Evolutionary conservation across 64 coral and sea anemone species (phyloP).

Genomic region (Montipora capricornis): DNA sequence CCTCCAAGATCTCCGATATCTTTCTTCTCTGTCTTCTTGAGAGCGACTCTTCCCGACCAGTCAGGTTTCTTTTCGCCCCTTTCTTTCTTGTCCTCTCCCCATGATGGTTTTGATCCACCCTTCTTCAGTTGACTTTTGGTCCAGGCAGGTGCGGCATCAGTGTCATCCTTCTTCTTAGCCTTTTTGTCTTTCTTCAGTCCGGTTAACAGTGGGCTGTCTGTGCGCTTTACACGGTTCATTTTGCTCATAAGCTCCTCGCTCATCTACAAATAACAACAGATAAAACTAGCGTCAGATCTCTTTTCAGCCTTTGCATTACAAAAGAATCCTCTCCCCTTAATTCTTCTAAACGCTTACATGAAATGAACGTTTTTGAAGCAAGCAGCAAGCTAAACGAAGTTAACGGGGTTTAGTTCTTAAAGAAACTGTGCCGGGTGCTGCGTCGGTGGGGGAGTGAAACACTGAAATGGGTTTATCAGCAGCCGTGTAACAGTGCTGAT

Average conservation of each 20-base stretch:
- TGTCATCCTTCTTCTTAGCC: conserved; percentile 41
- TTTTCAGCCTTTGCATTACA: not conserved
- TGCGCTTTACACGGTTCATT: conserved; percentile 70
- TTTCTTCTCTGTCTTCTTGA: conserved; percentile 79
- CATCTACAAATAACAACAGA: conserved; percentile 27
- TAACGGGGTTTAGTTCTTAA: too few species aligned
- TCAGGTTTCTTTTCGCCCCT: conserved; percentile 49
- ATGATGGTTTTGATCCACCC: conserved; percentile 11
- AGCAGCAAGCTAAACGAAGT: not conserved
- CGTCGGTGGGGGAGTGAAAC: too few species aligned
- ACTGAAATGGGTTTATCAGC: too few species aligned
- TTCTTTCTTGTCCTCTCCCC: not conserved
- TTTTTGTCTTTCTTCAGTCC: conserved; percentile 26
- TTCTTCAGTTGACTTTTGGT: conserved; percentile 73
- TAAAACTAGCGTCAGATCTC: not conserved
- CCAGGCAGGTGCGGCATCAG: conserved; percentile 53
- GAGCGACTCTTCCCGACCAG: conserved; percentile 64
- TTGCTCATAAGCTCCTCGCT: conserved; percentile 69
- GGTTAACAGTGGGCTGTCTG: conserved; percentile 64
- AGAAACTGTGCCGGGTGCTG: too few species aligned
- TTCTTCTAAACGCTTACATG: not conserved
- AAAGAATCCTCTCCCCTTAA: not conserved
- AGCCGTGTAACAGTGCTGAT: too few species aligned
- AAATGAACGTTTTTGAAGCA: not conserved
- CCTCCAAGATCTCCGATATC: conserved; percentile 26